A percentile compares a stretch with the other conserved stretches of the same genome.
Evolutionary conservation across 2,797 vertebrate species (phyloP).

Genomic region (Spondyliosoma cantharus): DNA sequence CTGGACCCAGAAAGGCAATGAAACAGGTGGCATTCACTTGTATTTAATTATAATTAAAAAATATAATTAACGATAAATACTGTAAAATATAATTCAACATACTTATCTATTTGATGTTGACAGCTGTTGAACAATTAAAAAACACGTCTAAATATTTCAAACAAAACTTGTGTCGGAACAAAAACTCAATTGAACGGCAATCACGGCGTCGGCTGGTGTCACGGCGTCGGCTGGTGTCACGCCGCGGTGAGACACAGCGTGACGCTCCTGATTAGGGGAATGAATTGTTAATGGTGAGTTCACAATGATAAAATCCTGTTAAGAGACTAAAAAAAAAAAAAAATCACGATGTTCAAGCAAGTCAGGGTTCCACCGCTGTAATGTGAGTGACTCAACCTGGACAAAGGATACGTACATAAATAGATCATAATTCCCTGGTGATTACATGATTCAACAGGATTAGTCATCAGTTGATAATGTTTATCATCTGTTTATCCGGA

Average conservation of each 20-base stretch:
- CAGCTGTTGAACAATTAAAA: not conserved
- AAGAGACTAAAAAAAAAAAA: no score
- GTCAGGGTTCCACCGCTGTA: not conserved
- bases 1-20: not conserved
- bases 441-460: conserved; percentile 31
- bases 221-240: conserved; percentile 34
- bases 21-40: not conserved
- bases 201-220: conserved; percentile 33
- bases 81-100: not conserved
- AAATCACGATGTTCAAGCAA: not conserved
- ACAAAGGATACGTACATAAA: not conserved
- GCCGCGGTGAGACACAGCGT: conserved; percentile 15
- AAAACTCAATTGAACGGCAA: not conserved
- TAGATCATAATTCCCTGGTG: conserved; percentile 20
- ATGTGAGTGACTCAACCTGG: not conserved
- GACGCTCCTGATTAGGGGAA: conserved; percentile 28
- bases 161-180: not conserved
- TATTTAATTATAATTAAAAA: not conserved
- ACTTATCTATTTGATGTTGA: not conserved
- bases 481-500: conserved; percentile 30
- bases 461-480: conserved; percentile 37
- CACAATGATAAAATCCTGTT: conserved; percentile 30
- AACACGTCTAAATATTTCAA: not conserved
- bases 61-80: not conserved
- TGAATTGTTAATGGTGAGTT: conserved; percentile 55